Evolutionary conservation across 2,888 invertebrate genomes (phyloP), one percentile per base, ranked within the genome.

Genomic region (Lycophotia porphyrea): DNA sequence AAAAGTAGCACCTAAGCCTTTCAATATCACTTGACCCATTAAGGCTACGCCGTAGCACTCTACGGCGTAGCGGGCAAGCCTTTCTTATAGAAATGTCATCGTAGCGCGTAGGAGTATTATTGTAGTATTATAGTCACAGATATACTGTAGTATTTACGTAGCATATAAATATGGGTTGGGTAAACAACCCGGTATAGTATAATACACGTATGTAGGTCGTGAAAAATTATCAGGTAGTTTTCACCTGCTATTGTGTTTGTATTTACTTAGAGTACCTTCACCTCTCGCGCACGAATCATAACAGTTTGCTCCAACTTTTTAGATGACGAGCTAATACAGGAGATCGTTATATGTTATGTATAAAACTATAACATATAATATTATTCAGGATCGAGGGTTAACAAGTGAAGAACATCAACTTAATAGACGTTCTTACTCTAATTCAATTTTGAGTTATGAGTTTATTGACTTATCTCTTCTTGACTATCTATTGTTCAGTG

Each of bases 1-100:
- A n/a, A 55, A 74, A 66, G n/a, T 36, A 63, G 11, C 24, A 47
- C 61, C 34, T 64, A 49, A 27, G 31, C 34, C 63, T 65, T 76
- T 69, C 42, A 76, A 55, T 76, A 39, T 63, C 77, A 76, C 65
- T 69, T 78, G 83, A 77, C 71, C 49, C 82, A 80, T 71, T 71
- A 64, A 58, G 31, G 21, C 42, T 42, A 31, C 52, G 36, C 39
- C 39, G 63, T 63, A 63, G 63, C n/a, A 18, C 13, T 18, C 79
- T 80, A 80, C 77, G 79, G 15, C 80, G 80, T 82, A 81, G 78
- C 78, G 18, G 44, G 24, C 63, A 71, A 70, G 64, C 69, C 44
- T 52, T 66, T 64, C 64, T 44, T 47, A 39, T 47, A 42, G 4
- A 52, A 78, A 70, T 67, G 67, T 65, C 84, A 69, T 9, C 27